Conservation (phyloP, 2,113 vertebrate species). For the Thryonomys swinderianus region DNA sequence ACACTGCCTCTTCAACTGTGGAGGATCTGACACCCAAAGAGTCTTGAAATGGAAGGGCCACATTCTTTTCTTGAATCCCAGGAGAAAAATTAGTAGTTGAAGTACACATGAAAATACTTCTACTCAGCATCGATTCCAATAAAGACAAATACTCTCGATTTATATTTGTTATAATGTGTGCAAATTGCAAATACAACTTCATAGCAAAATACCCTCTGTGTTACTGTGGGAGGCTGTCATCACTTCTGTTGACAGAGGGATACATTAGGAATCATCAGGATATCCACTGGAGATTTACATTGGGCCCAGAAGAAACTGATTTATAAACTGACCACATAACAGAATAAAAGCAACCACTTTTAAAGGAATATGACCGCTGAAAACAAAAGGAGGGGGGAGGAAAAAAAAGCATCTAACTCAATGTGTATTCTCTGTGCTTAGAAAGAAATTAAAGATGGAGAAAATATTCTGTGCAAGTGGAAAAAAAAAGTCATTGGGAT, state of each 20-base stretch:
- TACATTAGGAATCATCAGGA: background rate
- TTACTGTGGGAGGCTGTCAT: background rate
- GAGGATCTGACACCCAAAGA: background rate
- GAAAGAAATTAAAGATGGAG: conserved; percentile 39
- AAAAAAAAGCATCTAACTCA: background rate
- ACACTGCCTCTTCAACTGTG: background rate
- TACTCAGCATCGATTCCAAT: conserved; percentile 4
- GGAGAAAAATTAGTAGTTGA: conserved; percentile 53
- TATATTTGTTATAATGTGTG: background rate
- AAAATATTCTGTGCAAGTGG: background rate
- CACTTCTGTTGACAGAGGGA: background rate
- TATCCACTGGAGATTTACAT: background rate
- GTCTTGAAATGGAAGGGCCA: background rate
- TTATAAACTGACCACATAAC: background rate
- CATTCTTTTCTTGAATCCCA: background rate
- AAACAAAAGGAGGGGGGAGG: background rate
- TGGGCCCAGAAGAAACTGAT: background rate
- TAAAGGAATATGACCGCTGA: background rate
- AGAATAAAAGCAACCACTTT: background rate
- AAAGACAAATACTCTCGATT: conserved; percentile 35
- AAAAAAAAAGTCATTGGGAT: background rate
- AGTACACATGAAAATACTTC: conserved; percentile 25
- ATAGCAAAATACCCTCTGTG: background rate
- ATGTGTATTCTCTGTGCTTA: background rate
- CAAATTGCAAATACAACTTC: background rate